Evolutionary conservation across 2,888 invertebrate genomes (phyloP).

Genomic region (Catocala nupta): DNA sequence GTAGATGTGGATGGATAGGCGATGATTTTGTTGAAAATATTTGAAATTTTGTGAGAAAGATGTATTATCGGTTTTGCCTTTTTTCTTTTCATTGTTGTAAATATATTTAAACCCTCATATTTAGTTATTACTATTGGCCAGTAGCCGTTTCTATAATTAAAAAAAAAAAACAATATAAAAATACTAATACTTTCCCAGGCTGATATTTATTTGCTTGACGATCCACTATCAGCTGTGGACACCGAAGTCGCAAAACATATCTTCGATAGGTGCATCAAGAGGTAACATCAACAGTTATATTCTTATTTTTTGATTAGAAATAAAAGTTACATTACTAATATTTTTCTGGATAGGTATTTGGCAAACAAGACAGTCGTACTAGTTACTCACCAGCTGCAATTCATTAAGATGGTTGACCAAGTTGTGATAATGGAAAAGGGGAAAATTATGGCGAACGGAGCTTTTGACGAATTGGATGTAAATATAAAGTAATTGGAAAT

Average conservation of each 20-base stretch:
- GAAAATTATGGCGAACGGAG: constrained; percentile 71
- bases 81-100: too few species aligned
- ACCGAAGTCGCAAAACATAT: constrained; percentile 90
- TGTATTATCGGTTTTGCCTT: too few species aligned
- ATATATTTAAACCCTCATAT: too few species aligned
- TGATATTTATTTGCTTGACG: constrained; percentile 92
- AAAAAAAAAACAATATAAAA: not conserved
- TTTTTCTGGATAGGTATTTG: constrained; percentile 74
- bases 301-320: not conserved
- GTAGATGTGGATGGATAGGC: too few species aligned
- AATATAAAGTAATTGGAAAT: constrained; percentile 25
- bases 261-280: constrained; percentile 90
- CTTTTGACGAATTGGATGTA: constrained; percentile 75
- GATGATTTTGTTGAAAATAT: too few species aligned
- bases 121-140: too few species aligned
- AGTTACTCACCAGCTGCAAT: constrained; percentile 95
- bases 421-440: constrained; percentile 81
- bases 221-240: constrained; percentile 92
- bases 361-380: constrained; percentile 91
- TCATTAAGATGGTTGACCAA: constrained; percentile 90
- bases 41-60: too few species aligned
- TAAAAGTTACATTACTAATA: not conserved
- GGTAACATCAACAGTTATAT: constrained; percentile 50
- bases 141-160: not conserved
- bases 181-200: constrained; percentile 76